Base-by-base conservation (phyloP, 2,888 invertebrate species). In the Orthosia gracilis region DNA sequence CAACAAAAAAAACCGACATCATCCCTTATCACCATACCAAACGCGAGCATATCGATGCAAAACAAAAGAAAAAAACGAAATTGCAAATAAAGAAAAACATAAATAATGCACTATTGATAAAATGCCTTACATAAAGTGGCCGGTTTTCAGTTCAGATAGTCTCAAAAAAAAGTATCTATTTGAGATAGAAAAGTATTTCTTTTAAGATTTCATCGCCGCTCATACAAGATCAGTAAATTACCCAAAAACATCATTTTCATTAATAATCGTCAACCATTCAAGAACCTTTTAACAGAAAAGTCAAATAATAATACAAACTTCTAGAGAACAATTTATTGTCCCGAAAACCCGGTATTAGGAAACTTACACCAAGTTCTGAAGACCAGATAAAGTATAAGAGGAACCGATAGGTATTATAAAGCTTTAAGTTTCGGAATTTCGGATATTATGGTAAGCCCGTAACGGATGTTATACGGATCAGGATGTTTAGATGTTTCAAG, bases 401-500 rank as follows among this genome's bases (percentile, higher is more conserved):
- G 59, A 78, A 77, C 40, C 54, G 69, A 69, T 76, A 82, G 68
- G 77, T 75, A 73, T 78, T 64, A 80, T 72, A 23, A 78, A 79
- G 77, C 65, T 85, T 85, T 69, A 83, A 87, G 77, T 78, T 76
- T 76, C 58, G 26, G 55, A 55, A 47, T 58, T 66, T 40, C 61
- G 47, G 69, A 75, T 79, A 77, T 77, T 66, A 70, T 63, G 73
- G 76, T 73, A 81, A 83, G 74, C 73, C 63, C 63, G 77, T 69
- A 84, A 74, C 82, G 84, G 86, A 86, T 78, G 86, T 75, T 83
- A 57, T 66, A 21, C 73, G 69, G 76, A 86, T 85, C 78, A 78
- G 78, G 83, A 87, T 87, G 82, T 87, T 84, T 82, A 77, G 83
- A 87, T 87, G 82, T 87, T 84, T 82, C 76, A 83, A 65, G 84